Percentiles rank a stretch among this genome's conserved stretches.
Conservation (phyloP, 2,113 vertebrate genomes). For the Psilopsiagon aymara region DNA sequence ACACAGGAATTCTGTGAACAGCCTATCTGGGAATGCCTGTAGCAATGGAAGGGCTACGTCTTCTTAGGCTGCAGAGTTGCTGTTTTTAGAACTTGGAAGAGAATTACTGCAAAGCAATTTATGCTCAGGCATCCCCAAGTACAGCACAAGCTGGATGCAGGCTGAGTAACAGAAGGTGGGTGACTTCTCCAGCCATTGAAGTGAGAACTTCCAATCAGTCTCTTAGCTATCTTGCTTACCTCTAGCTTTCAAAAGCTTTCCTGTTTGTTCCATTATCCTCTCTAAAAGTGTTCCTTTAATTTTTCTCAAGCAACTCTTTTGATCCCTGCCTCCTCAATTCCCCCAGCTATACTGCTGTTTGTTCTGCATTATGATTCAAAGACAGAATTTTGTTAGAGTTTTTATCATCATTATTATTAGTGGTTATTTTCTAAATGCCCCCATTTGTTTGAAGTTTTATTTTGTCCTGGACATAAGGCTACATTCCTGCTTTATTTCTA, state of each 20-base stretch:
- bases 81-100: not conserved
- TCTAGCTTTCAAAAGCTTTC: not conserved
- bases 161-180: not conserved
- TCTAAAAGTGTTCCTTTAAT: not conserved
- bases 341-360: not conserved
- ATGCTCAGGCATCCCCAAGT: not conserved
- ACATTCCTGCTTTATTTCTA: not conserved
- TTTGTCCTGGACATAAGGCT: not conserved
- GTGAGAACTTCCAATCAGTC: not conserved
- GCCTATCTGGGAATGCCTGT: not conserved
- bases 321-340: not conserved
- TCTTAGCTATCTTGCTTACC: not conserved
- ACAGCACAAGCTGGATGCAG: not conserved
- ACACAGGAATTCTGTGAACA: not conserved
- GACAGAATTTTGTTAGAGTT: not conserved
- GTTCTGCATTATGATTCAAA: not conserved
- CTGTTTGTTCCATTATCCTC: not conserved
- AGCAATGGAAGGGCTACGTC: not conserved
- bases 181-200: not conserved
- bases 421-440: not conserved
- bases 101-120: not conserved
- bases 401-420: not conserved
- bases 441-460: not conserved
- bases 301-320: not conserved
- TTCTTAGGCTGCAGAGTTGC: not conserved